Evolutionary conservation across 2,113 vertebrate species (phyloP).

Genomic region (Cepphus grylle): DNA sequence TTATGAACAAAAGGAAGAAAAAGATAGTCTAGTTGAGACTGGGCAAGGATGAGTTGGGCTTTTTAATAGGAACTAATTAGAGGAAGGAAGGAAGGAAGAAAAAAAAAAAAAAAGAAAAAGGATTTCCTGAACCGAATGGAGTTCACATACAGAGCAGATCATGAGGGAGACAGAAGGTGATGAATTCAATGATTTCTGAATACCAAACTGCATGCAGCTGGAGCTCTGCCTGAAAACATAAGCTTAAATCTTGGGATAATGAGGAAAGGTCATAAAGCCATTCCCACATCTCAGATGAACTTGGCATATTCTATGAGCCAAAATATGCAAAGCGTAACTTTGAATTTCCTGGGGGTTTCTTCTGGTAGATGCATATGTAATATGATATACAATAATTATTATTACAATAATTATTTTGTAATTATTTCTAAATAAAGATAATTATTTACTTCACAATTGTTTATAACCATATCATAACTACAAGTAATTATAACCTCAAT

Average conservation of each 20-base stretch:
- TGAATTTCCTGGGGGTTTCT: neutral
- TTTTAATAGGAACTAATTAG: constrained; percentile 2
- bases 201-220: neutral
- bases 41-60: neutral
- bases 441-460: neutral
- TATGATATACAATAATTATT: neutral
- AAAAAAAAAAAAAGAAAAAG: neutral
- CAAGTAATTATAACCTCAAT: neutral
- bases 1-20: neutral
- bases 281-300: neutral
- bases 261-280: neutral
- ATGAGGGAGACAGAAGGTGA: neutral
- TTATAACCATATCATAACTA: constrained; percentile 18
- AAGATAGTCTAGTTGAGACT: neutral
- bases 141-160: neutral
- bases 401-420: neutral
- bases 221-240: neutral
- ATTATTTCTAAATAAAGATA: neutral
- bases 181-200: neutral
- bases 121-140: neutral
- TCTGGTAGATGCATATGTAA: neutral
- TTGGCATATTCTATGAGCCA: neutral
- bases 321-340: neutral
- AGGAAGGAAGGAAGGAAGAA: neutral
- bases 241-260: neutral